These are phyloP conservation scores for Bergia sp. DNA, from an alignment of 92 coral and sea anemone species.

Conservation along the genomic window DNA sequence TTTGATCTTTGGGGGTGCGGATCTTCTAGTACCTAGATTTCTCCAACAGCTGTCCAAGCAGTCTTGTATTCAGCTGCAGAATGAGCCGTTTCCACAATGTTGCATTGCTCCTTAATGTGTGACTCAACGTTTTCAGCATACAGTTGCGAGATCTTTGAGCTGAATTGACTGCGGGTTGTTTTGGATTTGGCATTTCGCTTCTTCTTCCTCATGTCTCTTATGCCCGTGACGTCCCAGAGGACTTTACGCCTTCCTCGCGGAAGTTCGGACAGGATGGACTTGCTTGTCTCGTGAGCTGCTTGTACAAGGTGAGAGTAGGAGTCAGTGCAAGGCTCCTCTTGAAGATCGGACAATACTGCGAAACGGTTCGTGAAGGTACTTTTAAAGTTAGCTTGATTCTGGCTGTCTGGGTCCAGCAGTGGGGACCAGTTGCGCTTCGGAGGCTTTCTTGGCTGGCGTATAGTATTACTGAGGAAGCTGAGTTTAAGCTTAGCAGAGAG, in stretches of 20 bases:
- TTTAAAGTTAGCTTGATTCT: neutral
- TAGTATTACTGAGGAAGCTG: neutral
- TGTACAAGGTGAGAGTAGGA: constrained; percentile 8
- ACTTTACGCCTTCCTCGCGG: neutral
- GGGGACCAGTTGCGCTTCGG: neutral
- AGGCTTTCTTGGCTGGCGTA: neutral
- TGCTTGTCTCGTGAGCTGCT: neutral
- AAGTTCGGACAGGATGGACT: neutral
- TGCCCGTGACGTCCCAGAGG: neutral
- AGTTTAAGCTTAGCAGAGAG: neutral
- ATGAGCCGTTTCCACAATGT: neutral
- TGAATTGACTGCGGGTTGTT: neutral
- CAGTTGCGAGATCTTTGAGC: neutral
- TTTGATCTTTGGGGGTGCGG: neutral
- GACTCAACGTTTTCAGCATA: neutral
- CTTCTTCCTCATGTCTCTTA: neutral
- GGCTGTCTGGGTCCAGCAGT: neutral
- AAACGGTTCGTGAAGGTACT: neutral
- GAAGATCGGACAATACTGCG: neutral
- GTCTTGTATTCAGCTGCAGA: too few species aligned
- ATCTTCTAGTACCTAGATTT: neutral
- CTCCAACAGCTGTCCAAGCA: constrained; percentile 1
- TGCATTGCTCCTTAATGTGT: neutral
- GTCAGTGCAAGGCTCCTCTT: neutral
- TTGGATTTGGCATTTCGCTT: neutral